Percentiles rank a stretch among this genome's conserved stretches.
These are phyloP conservation scores for Bicyclus anynana DNA, from an alignment of 1,140 invertebrate species.

Conservation along the genomic window DNA sequence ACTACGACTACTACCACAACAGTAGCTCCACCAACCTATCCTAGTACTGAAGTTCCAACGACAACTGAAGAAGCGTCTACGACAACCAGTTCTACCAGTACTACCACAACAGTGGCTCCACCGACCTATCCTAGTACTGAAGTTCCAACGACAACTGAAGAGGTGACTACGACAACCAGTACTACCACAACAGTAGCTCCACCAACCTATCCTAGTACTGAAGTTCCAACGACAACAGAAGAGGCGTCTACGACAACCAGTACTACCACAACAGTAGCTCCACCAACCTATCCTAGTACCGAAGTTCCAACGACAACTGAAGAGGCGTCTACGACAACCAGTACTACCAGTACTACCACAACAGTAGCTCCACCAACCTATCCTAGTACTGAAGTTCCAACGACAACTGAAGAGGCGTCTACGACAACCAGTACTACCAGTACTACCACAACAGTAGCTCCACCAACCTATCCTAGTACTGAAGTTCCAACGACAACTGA, in stretches of 20 bases:
- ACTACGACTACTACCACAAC: constrained; percentile 14
- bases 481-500: not conserved
- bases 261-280: not conserved
- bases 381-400: not conserved
- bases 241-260: not conserved
- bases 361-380: not conserved
- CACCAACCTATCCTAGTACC: not conserved
- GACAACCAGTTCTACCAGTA: not conserved
- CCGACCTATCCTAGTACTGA: not conserved
- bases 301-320: not conserved
- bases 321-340: not conserved
- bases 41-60: not conserved
- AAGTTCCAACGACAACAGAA: constrained; percentile 5
- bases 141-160: not conserved
- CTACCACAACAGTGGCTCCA: not conserved
- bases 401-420: not conserved
- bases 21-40: not conserved
- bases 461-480: not conserved
- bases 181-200: constrained; percentile 10
- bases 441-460: not conserved
- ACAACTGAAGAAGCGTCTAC: constrained; percentile 6
- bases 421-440: not conserved
- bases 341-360: not conserved
- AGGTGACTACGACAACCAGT: constrained; percentile 3
- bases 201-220: not conserved